Evolutionary conservation across 2,113 vertebrate species (phyloP).

Genomic region (Cardinalis cardinalis): DNA sequence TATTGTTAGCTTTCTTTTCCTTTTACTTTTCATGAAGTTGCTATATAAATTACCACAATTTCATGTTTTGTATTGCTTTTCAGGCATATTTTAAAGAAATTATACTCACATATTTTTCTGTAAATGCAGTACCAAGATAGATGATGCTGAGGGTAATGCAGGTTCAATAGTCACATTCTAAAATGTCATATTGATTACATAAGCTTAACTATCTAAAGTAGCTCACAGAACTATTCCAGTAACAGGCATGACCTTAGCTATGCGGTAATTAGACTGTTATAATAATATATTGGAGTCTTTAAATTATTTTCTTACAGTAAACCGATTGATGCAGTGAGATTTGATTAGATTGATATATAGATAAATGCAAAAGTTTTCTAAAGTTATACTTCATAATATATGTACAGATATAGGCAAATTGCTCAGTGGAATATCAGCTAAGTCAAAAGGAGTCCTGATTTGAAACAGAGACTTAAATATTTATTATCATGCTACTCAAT

Average conservation of each 20-base stretch:
- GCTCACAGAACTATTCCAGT: neutral
- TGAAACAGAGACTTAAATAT: neutral
- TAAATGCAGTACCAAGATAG: neutral
- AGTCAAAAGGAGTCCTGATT: neutral
- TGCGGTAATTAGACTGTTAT: neutral
- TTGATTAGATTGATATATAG: neutral
- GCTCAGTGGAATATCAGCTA: neutral
- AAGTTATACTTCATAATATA: neutral
- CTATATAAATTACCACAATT: neutral
- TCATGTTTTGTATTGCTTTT: neutral
- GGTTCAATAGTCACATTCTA: neutral
- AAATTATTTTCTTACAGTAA: neutral
- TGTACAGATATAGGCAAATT: neutral
- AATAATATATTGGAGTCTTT: neutral
- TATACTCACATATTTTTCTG: neutral
- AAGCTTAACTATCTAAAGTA: neutral
- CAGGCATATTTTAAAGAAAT: neutral
- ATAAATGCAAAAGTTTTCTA: neutral
- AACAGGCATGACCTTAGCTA: neutral
- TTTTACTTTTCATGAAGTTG: neutral
- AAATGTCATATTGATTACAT: neutral
- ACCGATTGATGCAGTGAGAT: neutral
- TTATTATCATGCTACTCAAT: conserved; percentile 10
- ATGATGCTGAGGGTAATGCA: neutral
- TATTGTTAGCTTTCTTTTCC: neutral